phyloP scores from a whole-genome alignment of 2,113 vertebrate genomes.

The Odontophorus gujanensis region DNA sequence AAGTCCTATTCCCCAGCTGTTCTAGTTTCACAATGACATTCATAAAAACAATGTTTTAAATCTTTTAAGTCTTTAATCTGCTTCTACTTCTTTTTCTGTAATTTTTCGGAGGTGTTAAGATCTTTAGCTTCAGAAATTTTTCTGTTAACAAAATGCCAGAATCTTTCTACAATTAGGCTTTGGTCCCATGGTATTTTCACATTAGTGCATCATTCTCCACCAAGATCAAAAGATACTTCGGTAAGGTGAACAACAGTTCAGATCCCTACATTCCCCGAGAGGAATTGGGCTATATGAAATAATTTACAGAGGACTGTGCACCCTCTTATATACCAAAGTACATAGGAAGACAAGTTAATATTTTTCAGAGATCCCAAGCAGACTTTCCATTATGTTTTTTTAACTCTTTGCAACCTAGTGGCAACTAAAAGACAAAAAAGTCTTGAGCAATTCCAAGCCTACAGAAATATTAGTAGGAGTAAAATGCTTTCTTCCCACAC shows the following conservation, averaged over 20 bases:
- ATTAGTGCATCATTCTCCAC: background rate
- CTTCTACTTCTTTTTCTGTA: background rate
- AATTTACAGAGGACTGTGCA: background rate
- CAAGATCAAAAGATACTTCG: background rate
- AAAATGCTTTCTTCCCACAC: background rate
- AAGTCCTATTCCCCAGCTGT: background rate
- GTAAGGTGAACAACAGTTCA: background rate
- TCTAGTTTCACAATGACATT: background rate
- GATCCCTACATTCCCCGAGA: background rate
- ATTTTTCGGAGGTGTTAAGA: background rate
- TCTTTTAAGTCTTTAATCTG: background rate
- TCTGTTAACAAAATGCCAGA: background rate
- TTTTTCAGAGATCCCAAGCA: background rate
- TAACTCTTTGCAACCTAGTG: background rate
- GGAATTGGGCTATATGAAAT: background rate
- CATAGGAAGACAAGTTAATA: background rate
- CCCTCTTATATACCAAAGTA: background rate
- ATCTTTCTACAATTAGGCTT: background rate
- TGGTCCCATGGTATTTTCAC: background rate
- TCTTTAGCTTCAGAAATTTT: background rate
- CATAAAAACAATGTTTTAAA: background rate
- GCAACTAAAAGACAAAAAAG: background rate
- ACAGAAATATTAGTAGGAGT: background rate
- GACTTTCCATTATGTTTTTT: background rate
- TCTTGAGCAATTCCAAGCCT: background rate